Evolutionary conservation across 2,888 invertebrate species (phyloP), one percentile per base, ranked within the genome.

Genomic region (Smittia sp.): DNA sequence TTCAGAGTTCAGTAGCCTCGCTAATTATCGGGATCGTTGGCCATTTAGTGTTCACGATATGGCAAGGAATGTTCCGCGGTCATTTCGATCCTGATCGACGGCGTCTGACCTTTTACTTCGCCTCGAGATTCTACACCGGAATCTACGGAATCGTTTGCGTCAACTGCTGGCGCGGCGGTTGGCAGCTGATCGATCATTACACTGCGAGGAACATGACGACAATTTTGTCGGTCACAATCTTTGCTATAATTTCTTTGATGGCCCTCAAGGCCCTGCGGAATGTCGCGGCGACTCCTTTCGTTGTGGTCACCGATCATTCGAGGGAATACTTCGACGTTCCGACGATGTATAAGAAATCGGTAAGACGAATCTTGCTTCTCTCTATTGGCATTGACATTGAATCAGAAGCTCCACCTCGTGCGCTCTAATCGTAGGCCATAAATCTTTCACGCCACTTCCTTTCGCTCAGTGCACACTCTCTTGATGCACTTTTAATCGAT

Each of bases 81-180:
- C 80, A 85, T 76, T 83, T 90, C 13, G 85, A 88, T 79, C 92
- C 92, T 2, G 89, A 91, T 77, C 86, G 86, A 68, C 87, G 88
- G 75, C 82, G 91, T 75, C 81, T 90, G 73, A 84, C 86, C 68
- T 93, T 88, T 81, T 91, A 90, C 78, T 80, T 88, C 74, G 80
- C 86, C 74, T 92, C 93, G 76, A 84, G 94, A 74, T 76, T 89
- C 27, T 94, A 93, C 80, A 93, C 94, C 18, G 85, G 85, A 75
- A 80, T 89, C 76, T 93, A 90, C 79, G 92, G 90, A 7, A 86
- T 91, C 77, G 89, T 90, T 75, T 93, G 93, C 80, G 93, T 94
- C 58, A 93, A 92, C 79, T 91, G 91, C 75, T 95, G 94, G 94
- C 86, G 94, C 7, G 94, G 94, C 1, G 88, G 90, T 62, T 95